A percentile compares a stretch with the other conserved stretches of the same genome.
Conservation (phyloP, 2,797 vertebrate species). For the Somateria mollissima region DNA sequence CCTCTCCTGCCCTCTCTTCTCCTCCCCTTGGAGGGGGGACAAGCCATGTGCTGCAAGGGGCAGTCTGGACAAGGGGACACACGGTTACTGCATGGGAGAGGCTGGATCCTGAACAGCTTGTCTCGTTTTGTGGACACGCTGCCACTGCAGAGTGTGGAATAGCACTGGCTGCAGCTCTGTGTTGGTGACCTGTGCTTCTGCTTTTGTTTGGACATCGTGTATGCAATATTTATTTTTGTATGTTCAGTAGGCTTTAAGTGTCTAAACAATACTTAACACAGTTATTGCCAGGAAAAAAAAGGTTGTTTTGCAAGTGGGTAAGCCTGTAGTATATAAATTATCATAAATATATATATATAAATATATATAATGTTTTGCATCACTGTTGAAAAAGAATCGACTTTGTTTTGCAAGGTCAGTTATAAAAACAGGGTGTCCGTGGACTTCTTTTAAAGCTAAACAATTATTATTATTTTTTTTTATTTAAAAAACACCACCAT, state of each 20-base stretch:
- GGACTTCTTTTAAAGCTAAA: background rate
- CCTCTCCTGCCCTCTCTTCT: no score
- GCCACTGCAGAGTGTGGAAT: background rate
- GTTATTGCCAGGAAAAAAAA: background rate
- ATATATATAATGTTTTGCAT: background rate
- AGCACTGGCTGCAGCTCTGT: background rate
- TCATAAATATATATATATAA: background rate
- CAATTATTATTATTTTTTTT: background rate
- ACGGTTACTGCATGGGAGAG: background rate
- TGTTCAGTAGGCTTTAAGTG: constrained; percentile 23
- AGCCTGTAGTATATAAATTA: constrained; percentile 42
- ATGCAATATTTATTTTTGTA: constrained; percentile 88
- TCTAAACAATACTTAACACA: constrained; percentile 10
- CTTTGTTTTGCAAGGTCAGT: background rate
- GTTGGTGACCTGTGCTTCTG: background rate
- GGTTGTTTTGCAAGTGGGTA: constrained; percentile 13
- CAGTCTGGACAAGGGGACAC: background rate
- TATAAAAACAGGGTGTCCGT: background rate
- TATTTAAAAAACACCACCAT: background rate
- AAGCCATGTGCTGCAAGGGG: background rate
- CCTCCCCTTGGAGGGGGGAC: no score
- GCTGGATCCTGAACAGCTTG: accelerated
- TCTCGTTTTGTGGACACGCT: background rate
- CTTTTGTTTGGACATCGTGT: constrained; percentile 58
- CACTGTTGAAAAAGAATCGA: background rate